phyloP scores from a whole-genome alignment of 2,888 invertebrate species.

The Drosophila cracens region DNA sequence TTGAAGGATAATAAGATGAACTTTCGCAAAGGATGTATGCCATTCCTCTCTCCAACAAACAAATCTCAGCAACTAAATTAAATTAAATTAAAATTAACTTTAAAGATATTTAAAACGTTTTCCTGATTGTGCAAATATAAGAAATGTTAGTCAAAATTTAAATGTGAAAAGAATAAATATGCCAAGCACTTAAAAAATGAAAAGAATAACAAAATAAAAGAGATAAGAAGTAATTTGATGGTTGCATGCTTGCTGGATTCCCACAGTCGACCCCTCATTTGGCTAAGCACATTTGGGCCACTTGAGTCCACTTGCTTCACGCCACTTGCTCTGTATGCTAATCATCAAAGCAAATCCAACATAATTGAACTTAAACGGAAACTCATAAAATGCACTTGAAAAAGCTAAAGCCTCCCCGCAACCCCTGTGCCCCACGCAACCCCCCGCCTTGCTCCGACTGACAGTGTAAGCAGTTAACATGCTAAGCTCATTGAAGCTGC shows the following conservation, averaged over 20 bases:
- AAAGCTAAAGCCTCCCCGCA: not conserved
- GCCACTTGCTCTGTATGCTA: slow-evolving; percentile 58
- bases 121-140: not conserved
- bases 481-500: slow-evolving; percentile 59
- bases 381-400: slow-evolving; percentile 70
- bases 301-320: slow-evolving; percentile 20
- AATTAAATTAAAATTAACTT: too few relatives aligned
- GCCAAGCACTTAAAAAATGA: not conserved
- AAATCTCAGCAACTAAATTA: not conserved
- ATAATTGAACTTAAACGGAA: slow-evolving; percentile 74
- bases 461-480: slow-evolving; percentile 55
- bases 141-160: not conserved
- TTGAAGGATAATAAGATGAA: too few relatives aligned
- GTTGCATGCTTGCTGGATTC: not conserved
- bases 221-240: not conserved
- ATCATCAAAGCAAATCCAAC: slow-evolving; percentile 56
- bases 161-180: not conserved
- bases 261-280: not conserved
- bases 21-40: not conserved
- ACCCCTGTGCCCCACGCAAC: not conserved
- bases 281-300: slow-evolving; percentile 6
- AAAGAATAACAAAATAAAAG: not conserved
- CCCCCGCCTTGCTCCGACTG: not conserved
- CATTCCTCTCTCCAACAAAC: not conserved
- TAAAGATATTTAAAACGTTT: not conserved